Base-by-base conservation (phyloP, 2,113 vertebrate genomes). In the Oncorhynchus nerka region DNA sequence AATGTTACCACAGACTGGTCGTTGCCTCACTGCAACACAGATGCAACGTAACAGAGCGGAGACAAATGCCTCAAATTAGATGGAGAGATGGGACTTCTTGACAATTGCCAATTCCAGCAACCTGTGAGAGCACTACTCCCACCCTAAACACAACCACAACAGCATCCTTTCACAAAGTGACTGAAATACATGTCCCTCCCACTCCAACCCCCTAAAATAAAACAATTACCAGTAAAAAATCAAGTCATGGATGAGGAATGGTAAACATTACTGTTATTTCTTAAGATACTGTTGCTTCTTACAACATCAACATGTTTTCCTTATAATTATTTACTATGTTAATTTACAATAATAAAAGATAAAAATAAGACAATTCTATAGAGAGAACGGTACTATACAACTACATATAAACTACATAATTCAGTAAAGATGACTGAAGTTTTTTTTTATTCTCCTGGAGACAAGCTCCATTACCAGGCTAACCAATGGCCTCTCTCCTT, bases 291-390 rank as follows among this genome's bases (percentile, higher is more conserved):
- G 74, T 81, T 80, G 78, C 77, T 57, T 78, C 88, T 91, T 90
- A 90, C 85, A 91, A 91, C 92, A 91, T 89, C 91, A 92, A 91
- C 83, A 84, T 77, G 71, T 85, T 70, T 86, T 73, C 70, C 51
- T 87, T 81, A 79, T 73, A 79, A 88, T 84, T 83, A 89, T 75
- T 74, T 83, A 75, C 75, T 76, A 75, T 78, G 80, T 70, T 83
- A 80, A 73, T 82, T 79, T 68, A 81, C 66, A 69, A 81, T 49
- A 78, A 55, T 34, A 77, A 70, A 45, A 45, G 62, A 74, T 71
- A 77, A 75, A 45, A 71, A 71, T 77, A 82, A 75, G 62, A 75
- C 48, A 57, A 69, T 30, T 75, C 74, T 81, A 79, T 61, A 34
- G 28, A 68, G 30, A 8, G 70, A 85, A 79, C 65, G 4, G 84